phyloP scores from a whole-genome alignment of 2,888 invertebrate species.

The Drosophila robusta region DNA sequence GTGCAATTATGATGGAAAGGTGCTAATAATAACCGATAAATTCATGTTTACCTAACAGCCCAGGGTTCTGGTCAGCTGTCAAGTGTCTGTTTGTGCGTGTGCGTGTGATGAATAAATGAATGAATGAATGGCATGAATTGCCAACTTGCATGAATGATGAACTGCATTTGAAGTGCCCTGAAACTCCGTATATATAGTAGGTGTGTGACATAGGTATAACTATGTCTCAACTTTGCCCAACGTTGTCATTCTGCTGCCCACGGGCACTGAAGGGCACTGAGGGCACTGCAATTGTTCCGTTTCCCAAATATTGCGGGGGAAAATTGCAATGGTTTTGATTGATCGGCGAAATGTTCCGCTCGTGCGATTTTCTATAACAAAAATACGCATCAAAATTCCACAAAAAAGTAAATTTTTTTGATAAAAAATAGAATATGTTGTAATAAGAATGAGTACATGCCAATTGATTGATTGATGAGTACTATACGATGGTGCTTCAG shows the following conservation, averaged over 20 bases:
- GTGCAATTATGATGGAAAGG: conserved; percentile 84
- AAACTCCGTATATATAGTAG: conserved; percentile 47
- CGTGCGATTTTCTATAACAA: conserved; percentile 62
- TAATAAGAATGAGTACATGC: conserved; percentile 19
- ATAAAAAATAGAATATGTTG: conserved; percentile 36
- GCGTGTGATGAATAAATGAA: conserved; percentile 62
- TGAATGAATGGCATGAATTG: conserved; percentile 43
- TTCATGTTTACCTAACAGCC: conserved; percentile 83
- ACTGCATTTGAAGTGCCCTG: conserved; percentile 38
- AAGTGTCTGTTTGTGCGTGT: conserved; percentile 56
- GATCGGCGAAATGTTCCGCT: conserved; percentile 69
- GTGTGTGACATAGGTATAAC: conserved; percentile 38
- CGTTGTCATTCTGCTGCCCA: conserved; percentile 35
- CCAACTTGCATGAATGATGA: conserved; percentile 63
- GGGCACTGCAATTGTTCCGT: conserved; percentile 61
- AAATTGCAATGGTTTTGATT: conserved; percentile 60
- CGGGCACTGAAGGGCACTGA: conserved; percentile 28
- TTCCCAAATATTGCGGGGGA: conserved; percentile 61
- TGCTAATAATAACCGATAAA: conserved; percentile 84
- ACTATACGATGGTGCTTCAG: conserved; percentile 13
- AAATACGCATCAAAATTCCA: conserved; percentile 47
- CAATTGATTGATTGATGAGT: conserved; percentile 72
- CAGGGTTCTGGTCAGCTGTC: conserved; percentile 70
- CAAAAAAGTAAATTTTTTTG: conserved; percentile 59
- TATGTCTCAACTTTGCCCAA: conserved; percentile 33